Evolutionary conservation across 2,797 vertebrate species (phyloP), one percentile per base, ranked within the genome.

Genomic region (Tolypeutes matacus): DNA sequence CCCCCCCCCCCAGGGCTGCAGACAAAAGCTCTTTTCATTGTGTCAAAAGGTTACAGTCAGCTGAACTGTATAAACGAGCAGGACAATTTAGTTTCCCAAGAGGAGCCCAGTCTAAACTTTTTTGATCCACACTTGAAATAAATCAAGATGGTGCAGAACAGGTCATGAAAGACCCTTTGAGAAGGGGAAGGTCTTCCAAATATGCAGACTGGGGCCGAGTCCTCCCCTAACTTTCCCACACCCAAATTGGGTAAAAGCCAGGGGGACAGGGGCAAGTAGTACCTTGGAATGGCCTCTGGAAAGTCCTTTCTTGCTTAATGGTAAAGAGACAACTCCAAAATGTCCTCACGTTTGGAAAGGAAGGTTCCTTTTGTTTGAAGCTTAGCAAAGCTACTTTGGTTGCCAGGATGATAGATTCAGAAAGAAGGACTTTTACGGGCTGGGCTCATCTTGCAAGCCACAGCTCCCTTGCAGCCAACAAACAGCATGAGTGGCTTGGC

Each of bases 21-120:
- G 86, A 97, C 96, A 97, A 96, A 97, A 96, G 94, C 87, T 58
- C 96, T 97, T 97, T 97, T 95, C 96, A 96, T 85, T 96, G 89
- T 93, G 82, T 83, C 82, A 91, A 86, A 89, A 73, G 87, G 70
- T 83, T 93, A 95, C 84, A 93, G 95, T 95, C 88, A 96, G 88
- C 31, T 3, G 11, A 92, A 93, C 67, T 91, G 95, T 91, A 83
- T 96, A 96, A 92, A 96, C 93, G 85, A 97, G 78, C 64, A 80
- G 94, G 93, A 86, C 8, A 53, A 97, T 96, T 96, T 96, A 78
- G 86, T 96, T 97, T 96, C 86, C 82, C 89, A 94, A 96, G 88
- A 96, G 95, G 46, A 97, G 42, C 49, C 72, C 70, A 97, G 90
- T 97, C 95, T 95, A 97, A 96, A 96, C 75, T 88, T 97, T 93